Evolutionary conservation across 2,113 vertebrate species (phyloP).

Genomic region (Progne subis): DNA sequence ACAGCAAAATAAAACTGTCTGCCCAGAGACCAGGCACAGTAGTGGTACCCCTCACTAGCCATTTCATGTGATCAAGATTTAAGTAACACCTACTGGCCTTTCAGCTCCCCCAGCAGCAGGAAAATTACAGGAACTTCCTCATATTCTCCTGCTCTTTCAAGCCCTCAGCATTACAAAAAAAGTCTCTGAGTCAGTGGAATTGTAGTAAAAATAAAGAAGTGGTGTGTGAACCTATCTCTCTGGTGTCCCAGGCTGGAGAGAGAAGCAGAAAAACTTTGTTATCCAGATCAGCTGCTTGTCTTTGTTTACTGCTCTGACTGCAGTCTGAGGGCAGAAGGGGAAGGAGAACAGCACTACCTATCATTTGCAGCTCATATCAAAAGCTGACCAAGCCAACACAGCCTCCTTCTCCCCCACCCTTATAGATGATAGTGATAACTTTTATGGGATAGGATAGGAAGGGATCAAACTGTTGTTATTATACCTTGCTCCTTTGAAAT

Average conservation of each 20-base stretch:
- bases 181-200: not conserved
- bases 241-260: not conserved
- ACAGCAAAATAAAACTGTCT: not conserved
- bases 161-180: not conserved
- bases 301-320: not conserved
- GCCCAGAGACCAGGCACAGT: not conserved
- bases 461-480: not conserved
- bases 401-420: not conserved
- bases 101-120: not conserved
- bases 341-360: not conserved
- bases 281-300: not conserved
- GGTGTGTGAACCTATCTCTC: not conserved
- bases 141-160: not conserved
- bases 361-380: not conserved
- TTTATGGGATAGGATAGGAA: not conserved
- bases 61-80: not conserved
- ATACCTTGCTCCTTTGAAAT: not conserved
- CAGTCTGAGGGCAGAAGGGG: not conserved
- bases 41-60: not conserved
- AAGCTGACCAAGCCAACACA: not conserved
- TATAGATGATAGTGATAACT: not conserved
- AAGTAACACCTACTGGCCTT: not conserved
- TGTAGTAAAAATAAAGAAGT: not conserved
- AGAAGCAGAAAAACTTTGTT: not conserved
- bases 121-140: not conserved